phyloP scores from a whole-genome alignment of 2,888 invertebrate genomes.

The Endomychus coccineus region DNA sequence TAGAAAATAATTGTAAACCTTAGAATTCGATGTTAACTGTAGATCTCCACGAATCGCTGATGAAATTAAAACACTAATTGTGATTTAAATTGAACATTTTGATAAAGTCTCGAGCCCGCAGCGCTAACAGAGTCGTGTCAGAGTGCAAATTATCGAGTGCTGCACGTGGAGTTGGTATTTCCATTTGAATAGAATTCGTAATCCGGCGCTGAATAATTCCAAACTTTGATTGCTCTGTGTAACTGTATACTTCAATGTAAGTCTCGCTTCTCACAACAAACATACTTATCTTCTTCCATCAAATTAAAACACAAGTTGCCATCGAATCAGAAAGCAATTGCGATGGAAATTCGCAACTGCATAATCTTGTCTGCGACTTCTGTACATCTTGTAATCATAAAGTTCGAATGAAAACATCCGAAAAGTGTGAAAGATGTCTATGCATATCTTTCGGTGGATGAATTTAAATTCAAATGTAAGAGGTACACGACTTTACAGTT shows the following conservation, averaged over 20 bases:
- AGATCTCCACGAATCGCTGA: no score
- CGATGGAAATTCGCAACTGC: no score
- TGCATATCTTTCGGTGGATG: no score
- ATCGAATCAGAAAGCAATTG: slow-evolving; percentile 1
- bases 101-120: neutral
- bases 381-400: no score
- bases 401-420: no score
- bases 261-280: no score
- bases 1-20: no score
- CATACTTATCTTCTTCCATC: neutral
- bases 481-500: no score
- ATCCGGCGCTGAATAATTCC: slow-evolving; percentile 22
- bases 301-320: neutral
- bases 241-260: slow-evolving; percentile 1
- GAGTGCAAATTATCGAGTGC: slow-evolving; percentile 1
- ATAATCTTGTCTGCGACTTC: no score
- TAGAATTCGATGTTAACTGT: no score
- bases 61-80: neutral
- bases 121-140: neutral
- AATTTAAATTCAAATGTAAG: no score
- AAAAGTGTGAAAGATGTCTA: no score
- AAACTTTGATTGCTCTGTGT: slow-evolving; percentile 21
- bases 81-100: slow-evolving; percentile 1
- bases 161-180: neutral
- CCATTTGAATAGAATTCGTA: slow-evolving; percentile 13